Base-by-base conservation (phyloP, 2,113 vertebrate species). In the Erythrocercus mccallii region DNA sequence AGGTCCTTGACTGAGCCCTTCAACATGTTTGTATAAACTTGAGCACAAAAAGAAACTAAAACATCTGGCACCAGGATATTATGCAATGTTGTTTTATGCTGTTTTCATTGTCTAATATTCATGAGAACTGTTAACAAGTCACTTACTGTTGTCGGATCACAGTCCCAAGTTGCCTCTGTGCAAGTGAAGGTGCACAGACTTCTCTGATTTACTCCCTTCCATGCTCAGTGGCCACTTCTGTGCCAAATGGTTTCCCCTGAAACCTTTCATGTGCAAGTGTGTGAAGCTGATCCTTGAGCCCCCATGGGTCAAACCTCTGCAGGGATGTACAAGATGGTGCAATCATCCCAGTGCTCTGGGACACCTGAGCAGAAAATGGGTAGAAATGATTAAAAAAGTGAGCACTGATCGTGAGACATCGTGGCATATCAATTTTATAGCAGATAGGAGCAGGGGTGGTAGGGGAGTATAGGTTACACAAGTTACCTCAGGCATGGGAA, bases 1-100 rank as follows among this genome's bases (percentile, higher is more conserved):
- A 82, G 16, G 79, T 53, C 85, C 91, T 66, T 69, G 83, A 31
- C 53, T 30, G 64, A 88, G 88, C 35, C 56, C 76, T 94, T 85
- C 64, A 68, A 71, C 40, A 11, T 94, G 68, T 96, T 96, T 92
- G 88, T 86, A 82, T 88, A 94, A 94, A 94, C 88, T 95, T 83
- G 47, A 94, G 71, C 88, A 93, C 71, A 80, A 66, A 86, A 83
- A 83, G 85, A 93, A 95, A 78, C 71, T n/a, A 85, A 86, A 94
- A 69, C 69, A 94, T 92, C 90, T 95, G 93, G 90, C 88, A 95
- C 58, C 85, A 94, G 94, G 85, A 85, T 93, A 86, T 95, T 96
- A 78, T 83, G 93, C 95, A 94, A 88, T 91, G 81, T 88, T 80
- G n/a, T 11, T 80, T 86, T 91, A 78, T 74, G 79, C 60, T 92